Percentiles rank a stretch among this genome's conserved stretches.
phyloP scores from a whole-genome alignment of 2,888 invertebrate genomes.

The Trichogramma evanescens region DNA sequence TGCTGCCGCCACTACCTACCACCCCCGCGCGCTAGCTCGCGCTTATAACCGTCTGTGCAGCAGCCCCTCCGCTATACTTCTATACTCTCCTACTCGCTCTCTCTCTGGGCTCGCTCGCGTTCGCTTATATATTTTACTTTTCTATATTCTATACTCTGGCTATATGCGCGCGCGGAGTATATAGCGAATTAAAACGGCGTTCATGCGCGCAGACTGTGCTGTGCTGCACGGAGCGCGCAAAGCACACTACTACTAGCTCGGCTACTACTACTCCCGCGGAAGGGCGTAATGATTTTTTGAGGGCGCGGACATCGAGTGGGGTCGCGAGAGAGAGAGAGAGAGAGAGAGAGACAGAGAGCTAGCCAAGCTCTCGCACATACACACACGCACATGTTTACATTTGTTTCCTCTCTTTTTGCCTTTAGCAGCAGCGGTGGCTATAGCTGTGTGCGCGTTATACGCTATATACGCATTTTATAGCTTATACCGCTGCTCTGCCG shows the following conservation, averaged over 20 bases:
- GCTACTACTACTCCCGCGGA: conserved; percentile 49
- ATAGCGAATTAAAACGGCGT: conserved; percentile 56
- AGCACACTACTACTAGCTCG: too few relatives aligned
- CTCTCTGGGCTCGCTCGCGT: conserved; percentile 48
- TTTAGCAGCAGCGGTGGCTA: conserved; percentile 3
- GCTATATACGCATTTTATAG: too few relatives aligned
- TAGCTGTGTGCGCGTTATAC: too few relatives aligned
- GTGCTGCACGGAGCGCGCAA: too few relatives aligned
- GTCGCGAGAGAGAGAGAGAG: conserved; percentile 48
- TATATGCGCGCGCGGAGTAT: conserved; percentile 5
- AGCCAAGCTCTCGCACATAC: conserved; percentile 19
- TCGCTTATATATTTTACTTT: conserved; percentile 43
- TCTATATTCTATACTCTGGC: conserved; percentile 27
- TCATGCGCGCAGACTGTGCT: conserved; percentile 49
- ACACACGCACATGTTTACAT: conserved; percentile 20
- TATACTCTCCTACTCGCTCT: conserved; percentile 33
- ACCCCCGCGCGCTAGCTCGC: neutral
- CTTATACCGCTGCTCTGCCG: too few relatives aligned
- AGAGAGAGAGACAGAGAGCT: conserved; percentile 35
- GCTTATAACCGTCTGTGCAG: neutral
- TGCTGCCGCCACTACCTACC: conserved; percentile 41
- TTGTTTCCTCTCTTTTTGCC: conserved; percentile 17
- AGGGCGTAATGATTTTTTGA: conserved; percentile 79
- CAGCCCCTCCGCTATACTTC: neutral
- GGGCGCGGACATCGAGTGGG: conserved; percentile 68